phyloP scores from a whole-genome alignment of 2,797 vertebrate genomes.

The Mormyrops attenuatus region DNA sequence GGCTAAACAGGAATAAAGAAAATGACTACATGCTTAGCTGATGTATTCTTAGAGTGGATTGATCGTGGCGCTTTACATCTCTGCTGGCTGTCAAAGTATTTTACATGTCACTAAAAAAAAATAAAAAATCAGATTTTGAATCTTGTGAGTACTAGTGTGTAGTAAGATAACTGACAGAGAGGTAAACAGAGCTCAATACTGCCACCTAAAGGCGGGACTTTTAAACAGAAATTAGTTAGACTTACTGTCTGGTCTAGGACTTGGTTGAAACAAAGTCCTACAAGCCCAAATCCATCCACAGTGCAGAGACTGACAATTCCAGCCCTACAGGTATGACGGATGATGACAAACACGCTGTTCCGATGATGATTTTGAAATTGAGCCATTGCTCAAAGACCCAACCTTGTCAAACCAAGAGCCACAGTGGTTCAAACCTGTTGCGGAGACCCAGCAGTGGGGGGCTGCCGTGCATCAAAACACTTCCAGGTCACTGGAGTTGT shows the following conservation, averaged over 20 bases:
- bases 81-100: not conserved
- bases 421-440: not conserved
- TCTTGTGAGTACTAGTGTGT: not conserved
- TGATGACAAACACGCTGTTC: not conserved
- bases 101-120: not conserved
- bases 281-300: not conserved
- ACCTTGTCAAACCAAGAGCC: not conserved
- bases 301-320: not conserved
- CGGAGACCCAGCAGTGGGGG: not conserved
- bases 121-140: not conserved
- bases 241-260: not conserved
- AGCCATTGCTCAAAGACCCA: not conserved
- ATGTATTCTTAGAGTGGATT: not conserved
- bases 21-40: not conserved
- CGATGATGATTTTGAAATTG: not conserved
- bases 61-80: not conserved
- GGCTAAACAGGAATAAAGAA: not conserved
- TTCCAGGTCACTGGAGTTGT: conserved; percentile 79
- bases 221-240: not conserved
- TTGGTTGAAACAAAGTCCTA: not conserved
- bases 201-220: not conserved
- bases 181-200: not conserved
- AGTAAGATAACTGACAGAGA: not conserved
- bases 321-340: not conserved
- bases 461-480: conserved; percentile 68